Percentiles rank a stretch among this genome's conserved stretches.
Conservation (phyloP, 2,113 vertebrate species). For the Oncorhynchus clarkii region DNA sequence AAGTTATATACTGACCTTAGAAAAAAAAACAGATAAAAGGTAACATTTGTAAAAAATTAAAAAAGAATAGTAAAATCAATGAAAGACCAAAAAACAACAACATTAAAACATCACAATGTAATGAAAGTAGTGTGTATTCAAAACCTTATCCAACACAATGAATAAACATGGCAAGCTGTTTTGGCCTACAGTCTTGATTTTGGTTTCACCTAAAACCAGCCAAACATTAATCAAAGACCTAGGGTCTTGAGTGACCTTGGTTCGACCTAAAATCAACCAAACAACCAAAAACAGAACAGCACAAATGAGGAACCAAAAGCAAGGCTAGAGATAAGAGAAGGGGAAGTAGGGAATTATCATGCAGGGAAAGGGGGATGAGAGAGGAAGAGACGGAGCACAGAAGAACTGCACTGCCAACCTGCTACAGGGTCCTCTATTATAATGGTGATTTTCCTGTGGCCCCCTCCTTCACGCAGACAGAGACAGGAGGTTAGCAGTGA, state of each 20-base stretch:
- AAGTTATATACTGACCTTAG: not conserved
- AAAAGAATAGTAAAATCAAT: not conserved
- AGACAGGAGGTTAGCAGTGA: constrained; percentile 42
- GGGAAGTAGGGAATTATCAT: constrained; percentile 30
- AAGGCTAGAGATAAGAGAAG: constrained; percentile 28
- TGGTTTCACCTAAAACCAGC: no score
- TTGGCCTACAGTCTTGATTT: not conserved
- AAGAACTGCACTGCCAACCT: constrained; percentile 83
- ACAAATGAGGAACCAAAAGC: constrained; percentile 31
- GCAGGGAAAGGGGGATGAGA: constrained; percentile 30
- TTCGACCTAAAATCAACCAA: constrained; percentile 9
- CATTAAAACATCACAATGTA: not conserved
- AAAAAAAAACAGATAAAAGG: not conserved
- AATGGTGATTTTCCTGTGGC: constrained; percentile 95
- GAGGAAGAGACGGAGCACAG: constrained; percentile 63
- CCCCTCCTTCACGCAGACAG: constrained; percentile 73
- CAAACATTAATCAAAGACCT: no score
- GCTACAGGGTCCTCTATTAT: constrained; percentile 97
- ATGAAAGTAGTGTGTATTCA: constrained; percentile 15
- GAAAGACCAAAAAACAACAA: not conserved
- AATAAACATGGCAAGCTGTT: not conserved
- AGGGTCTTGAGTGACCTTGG: not conserved
- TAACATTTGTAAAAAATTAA: not conserved
- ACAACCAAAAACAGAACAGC: not conserved
- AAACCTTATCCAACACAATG: not conserved